Evolutionary conservation across 2,888 invertebrate species (phyloP).

Genomic region (Frankliniella intonsa): DNA sequence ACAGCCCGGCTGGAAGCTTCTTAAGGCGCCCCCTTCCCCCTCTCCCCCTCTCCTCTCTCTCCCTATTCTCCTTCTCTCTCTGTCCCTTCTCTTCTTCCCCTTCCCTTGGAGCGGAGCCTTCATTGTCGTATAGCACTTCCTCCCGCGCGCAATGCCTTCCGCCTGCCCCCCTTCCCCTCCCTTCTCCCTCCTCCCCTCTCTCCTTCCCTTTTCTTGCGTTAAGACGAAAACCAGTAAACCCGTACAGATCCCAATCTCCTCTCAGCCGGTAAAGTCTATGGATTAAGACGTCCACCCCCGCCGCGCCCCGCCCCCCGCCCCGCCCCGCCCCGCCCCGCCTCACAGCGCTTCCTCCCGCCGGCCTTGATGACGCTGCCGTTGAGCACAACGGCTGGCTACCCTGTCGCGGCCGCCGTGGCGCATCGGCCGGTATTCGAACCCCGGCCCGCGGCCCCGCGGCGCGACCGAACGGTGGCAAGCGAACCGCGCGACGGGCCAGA

Average conservation of each 20-base stretch:
- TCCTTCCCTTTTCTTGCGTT: not conserved
- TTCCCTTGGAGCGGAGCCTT: not conserved
- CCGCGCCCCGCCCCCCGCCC: no score
- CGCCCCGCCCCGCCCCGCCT: no score
- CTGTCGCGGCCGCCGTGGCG: no score
- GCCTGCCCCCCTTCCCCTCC: not conserved
- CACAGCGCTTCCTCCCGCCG: no score
- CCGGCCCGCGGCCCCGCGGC: no score
- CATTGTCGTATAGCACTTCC: conserved; percentile 26
- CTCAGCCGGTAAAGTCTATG: conserved; percentile 24
- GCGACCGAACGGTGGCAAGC: no score
- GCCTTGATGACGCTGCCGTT: no score
- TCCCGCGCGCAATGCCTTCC: not conserved
- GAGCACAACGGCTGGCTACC: no score
- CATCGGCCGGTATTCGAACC: no score
- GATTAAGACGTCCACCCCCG: not conserved
- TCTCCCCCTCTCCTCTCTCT: not conserved
- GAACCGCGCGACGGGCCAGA: no score
- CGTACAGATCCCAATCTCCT: conserved; percentile 26
- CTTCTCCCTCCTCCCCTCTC: not conserved
- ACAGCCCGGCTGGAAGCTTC: conserved; percentile 18
- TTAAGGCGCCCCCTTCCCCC: conserved; percentile 2
- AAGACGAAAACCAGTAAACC: conserved; percentile 26
- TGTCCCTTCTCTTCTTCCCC: not conserved
- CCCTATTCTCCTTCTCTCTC: not conserved